A percentile compares a stretch with the other conserved stretches of the same genome.
Conservation (phyloP, 2,797 vertebrate genomes). For the Tauraco hartlaubi region DNA sequence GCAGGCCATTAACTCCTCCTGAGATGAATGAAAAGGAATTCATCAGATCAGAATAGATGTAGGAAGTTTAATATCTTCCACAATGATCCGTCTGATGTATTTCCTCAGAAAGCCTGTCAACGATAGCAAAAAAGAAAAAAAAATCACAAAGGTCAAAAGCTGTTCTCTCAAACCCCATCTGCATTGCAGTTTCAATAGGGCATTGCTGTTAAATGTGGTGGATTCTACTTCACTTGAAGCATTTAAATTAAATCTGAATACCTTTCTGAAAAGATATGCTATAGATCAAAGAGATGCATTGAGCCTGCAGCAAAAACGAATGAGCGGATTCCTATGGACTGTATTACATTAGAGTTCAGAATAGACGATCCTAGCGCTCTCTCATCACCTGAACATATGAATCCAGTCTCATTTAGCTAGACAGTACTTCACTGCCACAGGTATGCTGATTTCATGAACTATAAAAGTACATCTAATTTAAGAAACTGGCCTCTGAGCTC, state of each 20-base stretch:
- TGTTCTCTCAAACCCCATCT: conserved; percentile 29
- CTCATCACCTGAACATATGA: conserved; percentile 1
- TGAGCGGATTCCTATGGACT: background rate
- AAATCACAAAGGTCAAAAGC: background rate
- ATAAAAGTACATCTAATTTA: background rate
- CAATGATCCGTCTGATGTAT: background rate
- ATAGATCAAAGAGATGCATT: conserved; percentile 30
- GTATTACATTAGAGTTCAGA: conserved; percentile 3
- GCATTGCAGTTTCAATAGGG: conserved; percentile 4
- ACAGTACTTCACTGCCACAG: background rate
- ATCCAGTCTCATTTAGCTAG: background rate
- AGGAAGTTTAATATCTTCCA: conserved; percentile 44
- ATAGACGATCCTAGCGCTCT: background rate
- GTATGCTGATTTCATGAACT: background rate
- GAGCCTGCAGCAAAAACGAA: background rate
- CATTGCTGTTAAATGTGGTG: background rate
- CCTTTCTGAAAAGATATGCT: conserved; percentile 19
- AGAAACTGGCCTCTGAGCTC: background rate
- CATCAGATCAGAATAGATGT: conserved; percentile 28
- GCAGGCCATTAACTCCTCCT: background rate
- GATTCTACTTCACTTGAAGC: conserved; percentile 4
- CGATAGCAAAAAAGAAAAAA: background rate
- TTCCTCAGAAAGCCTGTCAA: conserved; percentile 52
- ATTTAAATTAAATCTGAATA: conserved; percentile 48
- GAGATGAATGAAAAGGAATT: conserved; percentile 32